Base-by-base conservation (phyloP, 1,140 invertebrate species). In the Hycleus phaleratus region DNA sequence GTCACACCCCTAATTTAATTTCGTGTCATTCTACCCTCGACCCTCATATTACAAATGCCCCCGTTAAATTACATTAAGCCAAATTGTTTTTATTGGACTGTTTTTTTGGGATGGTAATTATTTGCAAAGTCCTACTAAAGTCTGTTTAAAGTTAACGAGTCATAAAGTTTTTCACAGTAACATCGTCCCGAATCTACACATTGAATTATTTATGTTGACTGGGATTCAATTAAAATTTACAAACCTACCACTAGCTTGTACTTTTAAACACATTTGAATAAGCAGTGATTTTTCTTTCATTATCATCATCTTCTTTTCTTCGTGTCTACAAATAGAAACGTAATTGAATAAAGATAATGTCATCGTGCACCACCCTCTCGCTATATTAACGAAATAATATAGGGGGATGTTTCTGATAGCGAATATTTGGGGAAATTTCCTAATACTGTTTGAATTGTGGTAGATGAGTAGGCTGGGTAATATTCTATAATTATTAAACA, bases 171-270 rank as follows among this genome's bases (percentile, higher is more conserved):
- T 32, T 32, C 18, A 24, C 26, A 52, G 50, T 24, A 52, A 10
- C 25, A 32, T 32, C 43, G 11, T 18, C 32, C 4, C 7, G 32
- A 5, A 32, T 32, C n/a, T 40, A 32, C 42, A 43, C 18, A 38
- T 53, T 53, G 51, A 53, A 53, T 53, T 53, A 53, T 53, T 53
- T 53, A 53, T 53, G 51, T 45, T 45, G 51, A 32, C 32, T 2
- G 32, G 32, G 45, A 53, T 53, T 53, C 46, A 53, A 53, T 53
- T 53, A 53, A 53, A 53, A 32, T 32, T 32, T 32, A 32, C 18
- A 18, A 7, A 32, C 32, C 32, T 7, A 32, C 32, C 32, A 18
- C 18, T 18, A 18, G 18, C 32, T 32, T 2, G 4, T 32, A 5
- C 7, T 32, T 32, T 32, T 4, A 32, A 5, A 7, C 32, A 32